These are phyloP conservation scores for Meta bourneti DNA, from an alignment of 2,888 invertebrate genomes.

Conservation along the genomic window DNA sequence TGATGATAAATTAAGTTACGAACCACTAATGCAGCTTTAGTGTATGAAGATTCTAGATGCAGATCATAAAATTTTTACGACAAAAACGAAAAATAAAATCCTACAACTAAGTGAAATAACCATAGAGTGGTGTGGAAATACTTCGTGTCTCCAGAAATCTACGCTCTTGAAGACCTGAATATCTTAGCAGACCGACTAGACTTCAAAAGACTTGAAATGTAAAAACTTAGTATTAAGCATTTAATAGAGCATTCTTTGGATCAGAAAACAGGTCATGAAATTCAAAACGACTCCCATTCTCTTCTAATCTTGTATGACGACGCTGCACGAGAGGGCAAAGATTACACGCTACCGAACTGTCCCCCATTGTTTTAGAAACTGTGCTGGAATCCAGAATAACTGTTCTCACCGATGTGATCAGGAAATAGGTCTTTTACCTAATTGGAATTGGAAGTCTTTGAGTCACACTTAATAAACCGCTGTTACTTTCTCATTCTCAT, in stretches of 20 bases:
- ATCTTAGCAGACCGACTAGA: not conserved
- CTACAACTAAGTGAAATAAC: too few species aligned
- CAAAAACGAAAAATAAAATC: too few species aligned
- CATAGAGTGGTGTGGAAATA: too few species aligned
- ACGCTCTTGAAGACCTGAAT: too few species aligned
- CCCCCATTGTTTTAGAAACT: constrained; percentile 22
- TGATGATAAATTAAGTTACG: too few species aligned
- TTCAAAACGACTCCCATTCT: not conserved
- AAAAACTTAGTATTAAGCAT: constrained; percentile 28
- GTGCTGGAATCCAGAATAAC: constrained; percentile 17
- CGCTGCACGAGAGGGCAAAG: not conserved
- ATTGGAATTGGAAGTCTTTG: not conserved
- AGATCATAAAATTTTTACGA: too few species aligned
- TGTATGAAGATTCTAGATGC: too few species aligned
- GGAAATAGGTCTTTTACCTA: not conserved
- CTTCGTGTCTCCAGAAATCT: too few species aligned
- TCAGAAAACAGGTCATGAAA: constrained; percentile 42
- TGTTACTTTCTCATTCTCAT: not conserved
- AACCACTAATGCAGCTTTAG: too few species aligned
- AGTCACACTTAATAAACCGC: not conserved
- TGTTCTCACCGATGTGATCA: not conserved
- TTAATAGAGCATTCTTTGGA: constrained; percentile 54
- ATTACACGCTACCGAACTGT: constrained; percentile 8
- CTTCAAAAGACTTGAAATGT: not conserved
- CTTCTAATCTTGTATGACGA: constrained; percentile 2